Conservation (phyloP, 2,797 vertebrate species). For the Spinus olivaceus region DNA sequence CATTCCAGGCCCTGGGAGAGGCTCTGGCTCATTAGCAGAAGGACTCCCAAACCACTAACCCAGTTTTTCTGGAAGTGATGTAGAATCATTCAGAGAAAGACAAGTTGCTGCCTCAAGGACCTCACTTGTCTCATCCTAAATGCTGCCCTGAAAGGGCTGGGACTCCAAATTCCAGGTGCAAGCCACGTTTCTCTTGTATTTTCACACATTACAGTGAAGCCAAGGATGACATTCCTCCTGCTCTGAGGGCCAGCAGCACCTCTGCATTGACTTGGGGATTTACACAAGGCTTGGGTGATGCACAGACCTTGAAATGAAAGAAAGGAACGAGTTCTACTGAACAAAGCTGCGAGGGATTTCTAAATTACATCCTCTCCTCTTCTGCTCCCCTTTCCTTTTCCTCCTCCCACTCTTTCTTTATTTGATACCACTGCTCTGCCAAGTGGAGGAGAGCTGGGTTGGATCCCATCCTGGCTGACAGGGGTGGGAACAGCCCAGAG, state of each 20-base stretch:
- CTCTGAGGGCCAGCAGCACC: background rate
- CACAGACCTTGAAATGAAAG: background rate
- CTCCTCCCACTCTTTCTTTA: background rate
- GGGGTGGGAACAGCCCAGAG: background rate
- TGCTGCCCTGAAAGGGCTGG: background rate
- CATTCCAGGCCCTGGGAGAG: background rate
- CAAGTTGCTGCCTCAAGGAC: background rate
- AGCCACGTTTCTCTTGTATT: background rate
- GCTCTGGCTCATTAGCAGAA: conserved; percentile 23
- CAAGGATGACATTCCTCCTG: background rate
- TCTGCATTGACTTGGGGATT: background rate
- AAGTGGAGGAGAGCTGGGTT: background rate
- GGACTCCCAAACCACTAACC: conserved; percentile 24
- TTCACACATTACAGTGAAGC: background rate
- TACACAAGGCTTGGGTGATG: background rate
- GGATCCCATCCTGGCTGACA: background rate
- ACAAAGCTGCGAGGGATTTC: background rate
- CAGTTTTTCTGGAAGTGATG: background rate
- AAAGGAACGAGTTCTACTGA: background rate
- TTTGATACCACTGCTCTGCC: background rate
- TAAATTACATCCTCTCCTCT: background rate
- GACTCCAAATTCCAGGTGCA: background rate
- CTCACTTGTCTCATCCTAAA: background rate
- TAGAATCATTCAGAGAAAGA: background rate
- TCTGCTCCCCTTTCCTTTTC: background rate